Conservation (phyloP, 1,140 invertebrate genomes). For the Microplitis demolitor region DNA sequence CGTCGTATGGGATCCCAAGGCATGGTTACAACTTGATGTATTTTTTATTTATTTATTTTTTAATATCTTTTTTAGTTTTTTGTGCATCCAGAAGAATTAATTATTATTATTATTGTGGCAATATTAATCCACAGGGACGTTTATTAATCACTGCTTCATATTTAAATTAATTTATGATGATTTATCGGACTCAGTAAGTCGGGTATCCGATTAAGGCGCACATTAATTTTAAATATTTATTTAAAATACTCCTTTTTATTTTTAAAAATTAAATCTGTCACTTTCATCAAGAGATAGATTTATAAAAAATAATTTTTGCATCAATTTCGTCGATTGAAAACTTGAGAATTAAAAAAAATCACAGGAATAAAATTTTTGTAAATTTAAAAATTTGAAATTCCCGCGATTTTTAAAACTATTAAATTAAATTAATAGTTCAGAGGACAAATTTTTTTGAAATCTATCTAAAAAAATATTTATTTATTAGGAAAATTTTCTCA, state of each 20-base stretch:
- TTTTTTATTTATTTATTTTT: conserved; percentile 14
- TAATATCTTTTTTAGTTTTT: conserved; percentile 53
- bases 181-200: not conserved
- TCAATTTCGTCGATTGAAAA: conserved; percentile 27
- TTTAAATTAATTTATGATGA: not conserved
- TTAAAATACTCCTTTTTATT: conserved; percentile 24
- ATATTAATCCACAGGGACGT: not conserved
- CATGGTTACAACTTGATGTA: not conserved
- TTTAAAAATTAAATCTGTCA: no score
- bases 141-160: not conserved
- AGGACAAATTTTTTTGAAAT: no score
- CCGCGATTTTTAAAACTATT: no score
- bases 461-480: not conserved
- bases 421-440: no score
- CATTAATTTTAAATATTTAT: no score
- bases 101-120: not conserved
- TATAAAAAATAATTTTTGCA: no score
- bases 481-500: not conserved
- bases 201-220: not conserved
- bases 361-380: no score
- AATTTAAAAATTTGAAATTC: no score
- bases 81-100: conserved; percentile 41
- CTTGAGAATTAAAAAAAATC: not conserved
- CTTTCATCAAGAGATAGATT: no score
- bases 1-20: no score